These are phyloP conservation scores for Cabera pusaria DNA, from an alignment of 2,888 invertebrate species.

Conservation along the genomic window DNA sequence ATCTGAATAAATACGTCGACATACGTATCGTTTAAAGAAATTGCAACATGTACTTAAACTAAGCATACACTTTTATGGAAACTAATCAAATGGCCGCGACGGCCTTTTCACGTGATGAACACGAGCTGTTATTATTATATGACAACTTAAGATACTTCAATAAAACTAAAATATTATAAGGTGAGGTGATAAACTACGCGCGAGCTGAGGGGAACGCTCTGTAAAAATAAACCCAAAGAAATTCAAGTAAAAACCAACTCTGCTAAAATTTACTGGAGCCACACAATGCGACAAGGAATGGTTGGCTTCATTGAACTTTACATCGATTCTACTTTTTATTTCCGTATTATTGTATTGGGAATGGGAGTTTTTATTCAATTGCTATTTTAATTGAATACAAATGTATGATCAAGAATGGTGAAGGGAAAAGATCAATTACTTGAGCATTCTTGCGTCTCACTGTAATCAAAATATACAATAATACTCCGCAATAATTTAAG, in stretches of 20 bases:
- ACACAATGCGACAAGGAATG: conserved; percentile 22
- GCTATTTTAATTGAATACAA: conserved; percentile 10
- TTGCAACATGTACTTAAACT: background rate
- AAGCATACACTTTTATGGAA: background rate
- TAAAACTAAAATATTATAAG: conserved; percentile 8
- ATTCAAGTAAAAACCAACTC: conserved; percentile 12
- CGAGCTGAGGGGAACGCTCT: conserved; percentile 1
- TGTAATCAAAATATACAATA: no score
- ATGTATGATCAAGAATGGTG: background rate
- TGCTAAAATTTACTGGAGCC: conserved; percentile 8
- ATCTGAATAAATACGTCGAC: no score
- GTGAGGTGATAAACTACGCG: conserved; percentile 11
- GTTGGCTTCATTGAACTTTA: conserved; percentile 26
- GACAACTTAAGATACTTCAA: conserved; percentile 19
- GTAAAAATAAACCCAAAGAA: conserved; percentile 16
- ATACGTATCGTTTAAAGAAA: background rate
- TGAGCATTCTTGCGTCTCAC: no score
- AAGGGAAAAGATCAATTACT: background rate
- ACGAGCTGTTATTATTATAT: conserved; percentile 4
- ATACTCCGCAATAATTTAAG: no score
- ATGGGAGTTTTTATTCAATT: conserved; percentile 23
- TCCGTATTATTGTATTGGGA: conserved; percentile 28
- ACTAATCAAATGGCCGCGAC: background rate
- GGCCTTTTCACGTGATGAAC: conserved; percentile 7
- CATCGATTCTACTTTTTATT: conserved; percentile 30